phyloP scores from a whole-genome alignment of 1,140 invertebrate species.

The Eciton burchellii region DNA sequence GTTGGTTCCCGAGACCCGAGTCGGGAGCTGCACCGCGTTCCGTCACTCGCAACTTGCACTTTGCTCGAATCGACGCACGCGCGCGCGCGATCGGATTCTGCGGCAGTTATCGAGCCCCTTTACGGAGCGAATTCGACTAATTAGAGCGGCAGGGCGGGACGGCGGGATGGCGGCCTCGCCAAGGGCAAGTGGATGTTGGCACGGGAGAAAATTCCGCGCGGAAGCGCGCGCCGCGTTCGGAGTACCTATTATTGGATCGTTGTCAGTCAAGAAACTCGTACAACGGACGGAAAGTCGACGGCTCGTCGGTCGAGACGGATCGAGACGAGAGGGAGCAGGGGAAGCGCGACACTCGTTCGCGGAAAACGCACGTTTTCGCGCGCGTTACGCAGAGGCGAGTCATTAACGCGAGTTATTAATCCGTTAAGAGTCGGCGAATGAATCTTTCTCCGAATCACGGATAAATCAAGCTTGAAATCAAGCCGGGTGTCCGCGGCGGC shows the following conservation, averaged over 20 bases:
- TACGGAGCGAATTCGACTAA: conserved; percentile 25
- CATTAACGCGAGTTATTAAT: not conserved
- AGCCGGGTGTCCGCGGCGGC: too few relatives aligned
- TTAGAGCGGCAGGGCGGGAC: not conserved
- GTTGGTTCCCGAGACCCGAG: conserved; percentile 2
- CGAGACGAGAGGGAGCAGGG: not conserved
- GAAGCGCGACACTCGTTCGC: not conserved
- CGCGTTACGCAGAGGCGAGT: conserved; percentile 5
- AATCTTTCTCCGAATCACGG: too few relatives aligned
- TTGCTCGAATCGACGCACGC: conserved; percentile 8
- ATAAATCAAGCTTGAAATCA: too few relatives aligned
- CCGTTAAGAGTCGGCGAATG: too few relatives aligned
- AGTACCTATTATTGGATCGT: conserved; percentile 47
- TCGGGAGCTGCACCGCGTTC: conserved; percentile 25
- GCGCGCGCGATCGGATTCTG: conserved; percentile 9
- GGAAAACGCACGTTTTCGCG: not conserved
- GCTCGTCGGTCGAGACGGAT: not conserved
- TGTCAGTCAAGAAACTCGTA: conserved; percentile 43
- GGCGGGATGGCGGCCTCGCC: not conserved
- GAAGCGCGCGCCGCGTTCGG: conserved; percentile 27
- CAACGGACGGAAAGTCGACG: conserved; percentile 31
- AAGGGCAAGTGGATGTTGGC: conserved; percentile 35
- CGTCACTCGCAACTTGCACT: conserved; percentile 27
- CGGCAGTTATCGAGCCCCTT: conserved; percentile 4
- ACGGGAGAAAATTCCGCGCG: conserved; percentile 39